These are phyloP conservation scores for Sparidentex hasta DNA, from an alignment of 2,797 vertebrate genomes.

Conservation along the genomic window DNA sequence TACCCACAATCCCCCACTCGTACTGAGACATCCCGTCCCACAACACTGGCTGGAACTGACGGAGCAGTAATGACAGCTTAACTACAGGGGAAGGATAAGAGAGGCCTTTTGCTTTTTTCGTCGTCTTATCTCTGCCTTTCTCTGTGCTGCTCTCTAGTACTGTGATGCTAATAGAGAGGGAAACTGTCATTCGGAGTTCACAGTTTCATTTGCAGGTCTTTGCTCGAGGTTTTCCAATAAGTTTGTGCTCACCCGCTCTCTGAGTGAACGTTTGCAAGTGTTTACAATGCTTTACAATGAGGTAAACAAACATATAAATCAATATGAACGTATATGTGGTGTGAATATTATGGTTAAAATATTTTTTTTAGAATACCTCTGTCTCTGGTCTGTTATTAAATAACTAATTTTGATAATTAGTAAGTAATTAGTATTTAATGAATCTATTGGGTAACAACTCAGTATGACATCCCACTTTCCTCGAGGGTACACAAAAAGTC, in stretches of 20 bases:
- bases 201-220: slow-evolving; percentile 12
- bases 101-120: slow-evolving; percentile 22
- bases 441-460: too few species aligned
- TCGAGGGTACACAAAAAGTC: too few species aligned
- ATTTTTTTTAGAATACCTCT: too few species aligned
- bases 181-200: slow-evolving; percentile 22
- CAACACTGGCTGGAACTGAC: slow-evolving; percentile 33
- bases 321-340: too few species aligned
- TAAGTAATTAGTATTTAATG: too few species aligned
- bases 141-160: slow-evolving; percentile 10
- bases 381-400: too few species aligned
- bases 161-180: slow-evolving; percentile 11
- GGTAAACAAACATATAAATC: too few species aligned
- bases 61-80: slow-evolving; percentile 58
- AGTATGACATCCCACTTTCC: too few species aligned
- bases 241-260: background rate
- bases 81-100: slow-evolving; percentile 37
- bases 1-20: slow-evolving; percentile 48
- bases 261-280: background rate
- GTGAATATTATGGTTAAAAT: too few species aligned
- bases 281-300: too few species aligned
- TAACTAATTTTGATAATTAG: too few species aligned
- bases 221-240: slow-evolving; percentile 43
- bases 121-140: slow-evolving; percentile 18
- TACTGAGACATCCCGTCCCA: slow-evolving; percentile 43